A percentile compares a stretch with the other conserved stretches of the same genome.
Conservation (phyloP, 2,888 invertebrate species). For the Xanthia icteritia region DNA sequence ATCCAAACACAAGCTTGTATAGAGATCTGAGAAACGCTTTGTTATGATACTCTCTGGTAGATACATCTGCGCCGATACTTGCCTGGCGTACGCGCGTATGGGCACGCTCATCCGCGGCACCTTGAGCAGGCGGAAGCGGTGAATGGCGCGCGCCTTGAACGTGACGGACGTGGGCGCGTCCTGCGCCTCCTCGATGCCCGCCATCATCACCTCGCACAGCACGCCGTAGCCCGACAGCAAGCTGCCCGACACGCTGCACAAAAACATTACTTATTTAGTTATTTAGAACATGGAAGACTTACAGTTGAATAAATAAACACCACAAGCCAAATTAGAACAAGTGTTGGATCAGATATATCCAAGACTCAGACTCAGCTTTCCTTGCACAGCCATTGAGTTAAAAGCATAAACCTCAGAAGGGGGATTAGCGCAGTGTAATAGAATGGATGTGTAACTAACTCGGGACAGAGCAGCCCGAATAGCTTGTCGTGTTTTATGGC, state of each 20-base stretch:
- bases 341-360: neutral
- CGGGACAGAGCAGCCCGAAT: constrained; percentile 85
- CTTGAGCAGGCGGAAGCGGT: constrained; percentile 78
- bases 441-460: constrained; percentile 71
- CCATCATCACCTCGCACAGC: constrained; percentile 86
- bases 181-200: constrained; percentile 63
- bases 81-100: constrained; percentile 71
- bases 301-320: neutral
- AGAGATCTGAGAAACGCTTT: neutral
- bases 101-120: constrained; percentile 68
- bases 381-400: neutral
- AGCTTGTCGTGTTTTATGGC: constrained; percentile 78
- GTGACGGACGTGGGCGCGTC: constrained; percentile 61
- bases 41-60: too few relatives aligned
- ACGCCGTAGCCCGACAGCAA: constrained; percentile 84
- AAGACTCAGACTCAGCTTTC: neutral
- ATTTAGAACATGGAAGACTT: neutral
- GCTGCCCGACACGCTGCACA: constrained; percentile 75
- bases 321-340: neutral
- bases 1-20: neutral
- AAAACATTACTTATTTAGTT: neutral
- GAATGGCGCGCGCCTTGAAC: constrained; percentile 84
- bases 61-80: constrained; percentile 10
- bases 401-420: neutral
- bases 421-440: neutral